Percentiles rank a stretch among this genome's conserved stretches.
phyloP scores from a whole-genome alignment of 2,797 vertebrate genomes.

The Micropoecilia bifurca region DNA sequence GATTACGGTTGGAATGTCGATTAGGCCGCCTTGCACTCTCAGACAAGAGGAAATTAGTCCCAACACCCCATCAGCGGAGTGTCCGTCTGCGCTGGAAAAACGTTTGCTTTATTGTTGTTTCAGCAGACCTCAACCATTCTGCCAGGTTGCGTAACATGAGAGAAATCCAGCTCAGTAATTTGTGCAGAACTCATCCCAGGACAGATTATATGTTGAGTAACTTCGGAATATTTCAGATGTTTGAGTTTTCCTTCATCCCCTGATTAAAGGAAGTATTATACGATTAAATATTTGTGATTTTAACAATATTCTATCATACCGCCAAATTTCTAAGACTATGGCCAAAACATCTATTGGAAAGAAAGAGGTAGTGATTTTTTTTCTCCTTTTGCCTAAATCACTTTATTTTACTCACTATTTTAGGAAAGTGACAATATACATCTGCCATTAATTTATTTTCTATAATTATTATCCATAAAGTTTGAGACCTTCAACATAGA shows the following conservation, averaged over 20 bases:
- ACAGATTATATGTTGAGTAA: constrained; percentile 19
- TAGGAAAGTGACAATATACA: background rate
- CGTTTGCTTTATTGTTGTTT: constrained; percentile 70
- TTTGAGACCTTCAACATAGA: background rate
- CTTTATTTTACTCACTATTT: too few relatives aligned
- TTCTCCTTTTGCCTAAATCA: too few relatives aligned
- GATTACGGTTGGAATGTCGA: constrained; percentile 75
- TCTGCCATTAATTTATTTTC: background rate
- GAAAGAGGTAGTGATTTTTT: too few relatives aligned
- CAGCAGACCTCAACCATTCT: constrained; percentile 64
- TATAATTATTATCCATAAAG: background rate
- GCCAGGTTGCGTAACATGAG: constrained; percentile 59
- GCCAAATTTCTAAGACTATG: too few relatives aligned
- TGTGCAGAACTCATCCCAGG: constrained; percentile 40
- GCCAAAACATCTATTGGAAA: too few relatives aligned
- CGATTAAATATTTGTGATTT: background rate
- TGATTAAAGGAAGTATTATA: background rate
- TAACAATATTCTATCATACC: background rate
- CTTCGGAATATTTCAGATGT: background rate
- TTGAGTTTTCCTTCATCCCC: background rate
- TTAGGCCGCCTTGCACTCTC: constrained; percentile 65
- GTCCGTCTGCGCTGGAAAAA: constrained; percentile 71
- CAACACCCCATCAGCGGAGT: constrained; percentile 66
- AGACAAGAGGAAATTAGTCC: constrained; percentile 74
- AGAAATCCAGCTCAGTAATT: constrained; percentile 36